These are phyloP conservation scores for Heliconius hewitsoni DNA, from an alignment of 1,140 invertebrate species.

Conservation along the genomic window DNA sequence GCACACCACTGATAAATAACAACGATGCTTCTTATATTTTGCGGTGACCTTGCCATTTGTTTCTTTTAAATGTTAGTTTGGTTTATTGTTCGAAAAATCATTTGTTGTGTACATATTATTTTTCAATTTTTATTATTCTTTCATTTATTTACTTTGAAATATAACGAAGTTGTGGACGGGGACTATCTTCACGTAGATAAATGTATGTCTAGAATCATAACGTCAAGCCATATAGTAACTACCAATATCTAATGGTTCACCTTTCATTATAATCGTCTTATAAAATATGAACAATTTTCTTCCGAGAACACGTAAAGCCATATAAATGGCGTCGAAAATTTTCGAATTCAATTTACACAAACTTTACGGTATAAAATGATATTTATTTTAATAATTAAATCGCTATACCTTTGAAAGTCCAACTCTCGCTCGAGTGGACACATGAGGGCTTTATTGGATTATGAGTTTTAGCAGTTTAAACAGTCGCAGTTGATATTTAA, in stretches of 20 bases:
- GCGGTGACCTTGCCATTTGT: background rate
- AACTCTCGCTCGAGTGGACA: slow-evolving; percentile 52
- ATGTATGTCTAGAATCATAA: background rate
- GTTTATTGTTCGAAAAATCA: too few relatives aligned
- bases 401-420: slow-evolving; percentile 44
- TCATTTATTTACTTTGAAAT: too few relatives aligned
- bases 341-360: background rate
- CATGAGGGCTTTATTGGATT: slow-evolving; percentile 67
- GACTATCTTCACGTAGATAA: background rate
- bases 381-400: slow-evolving; percentile 37
- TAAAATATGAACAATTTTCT: slow-evolving; percentile 7
- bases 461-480: slow-evolving; percentile 71
- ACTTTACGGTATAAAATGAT: slow-evolving; percentile 17
- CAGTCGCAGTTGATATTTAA: slow-evolving; percentile 57
- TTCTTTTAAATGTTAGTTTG: background rate
- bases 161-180: too few relatives aligned
- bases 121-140: too few relatives aligned
- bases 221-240: slow-evolving; percentile 2
- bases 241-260: slow-evolving; percentile 12
- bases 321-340: background rate
- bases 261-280: slow-evolving; percentile 27
- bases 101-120: background rate
- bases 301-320: background rate
- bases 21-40: slow-evolving; percentile 3
- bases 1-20: slow-evolving; percentile 29